Percentiles rank a stretch among this genome's conserved stretches.
These are phyloP conservation scores for Linyphia triangularis DNA, from an alignment of 2,888 invertebrate genomes.

Conservation along the genomic window DNA sequence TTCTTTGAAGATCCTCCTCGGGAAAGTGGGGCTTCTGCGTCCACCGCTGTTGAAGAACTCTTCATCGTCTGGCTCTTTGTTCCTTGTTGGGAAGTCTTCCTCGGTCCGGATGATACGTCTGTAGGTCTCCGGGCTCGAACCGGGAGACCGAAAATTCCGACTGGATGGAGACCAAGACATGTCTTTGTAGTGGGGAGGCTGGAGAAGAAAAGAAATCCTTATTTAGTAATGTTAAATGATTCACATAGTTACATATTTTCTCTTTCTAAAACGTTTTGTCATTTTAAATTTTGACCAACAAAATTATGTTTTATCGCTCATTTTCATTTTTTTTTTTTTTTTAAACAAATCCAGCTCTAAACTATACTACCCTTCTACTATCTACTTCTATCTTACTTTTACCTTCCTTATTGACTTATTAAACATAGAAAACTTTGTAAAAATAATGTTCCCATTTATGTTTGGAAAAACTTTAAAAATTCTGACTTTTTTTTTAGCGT, in stretches of 20 bases:
- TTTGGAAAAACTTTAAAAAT: too few species aligned
- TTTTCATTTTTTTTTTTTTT: neutral
- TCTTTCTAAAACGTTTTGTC: neutral
- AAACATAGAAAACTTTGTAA: too few species aligned
- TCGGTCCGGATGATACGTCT: constrained; percentile 41
- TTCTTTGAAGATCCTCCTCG: constrained; percentile 57
- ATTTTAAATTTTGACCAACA: too few species aligned
- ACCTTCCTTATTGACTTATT: too few species aligned
- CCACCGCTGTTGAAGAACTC: constrained; percentile 49
- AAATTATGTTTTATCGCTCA: too few species aligned
- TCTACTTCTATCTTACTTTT: too few species aligned
- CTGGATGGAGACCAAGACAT: constrained; percentile 68
- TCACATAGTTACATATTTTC: neutral
- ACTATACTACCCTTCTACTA: too few species aligned
- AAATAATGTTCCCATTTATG: too few species aligned
- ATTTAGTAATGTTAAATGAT: neutral
- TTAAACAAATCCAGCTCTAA: too few species aligned
- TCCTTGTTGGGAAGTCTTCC: constrained; percentile 43
- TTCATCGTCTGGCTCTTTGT: constrained; percentile 7
- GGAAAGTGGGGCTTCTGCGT: constrained; percentile 53
- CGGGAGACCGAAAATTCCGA: constrained; percentile 41
- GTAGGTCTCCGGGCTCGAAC: constrained; percentile 61
- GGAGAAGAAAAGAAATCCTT: constrained; percentile 13
- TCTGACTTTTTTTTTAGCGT: too few species aligned
- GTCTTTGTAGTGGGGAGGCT: constrained; percentile 72